A percentile compares a stretch with the other conserved stretches of the same genome.
Evolutionary conservation across 92 coral and sea anemone genomes (phyloP).

Genomic region (Anthopleura xanthogrammica): DNA sequence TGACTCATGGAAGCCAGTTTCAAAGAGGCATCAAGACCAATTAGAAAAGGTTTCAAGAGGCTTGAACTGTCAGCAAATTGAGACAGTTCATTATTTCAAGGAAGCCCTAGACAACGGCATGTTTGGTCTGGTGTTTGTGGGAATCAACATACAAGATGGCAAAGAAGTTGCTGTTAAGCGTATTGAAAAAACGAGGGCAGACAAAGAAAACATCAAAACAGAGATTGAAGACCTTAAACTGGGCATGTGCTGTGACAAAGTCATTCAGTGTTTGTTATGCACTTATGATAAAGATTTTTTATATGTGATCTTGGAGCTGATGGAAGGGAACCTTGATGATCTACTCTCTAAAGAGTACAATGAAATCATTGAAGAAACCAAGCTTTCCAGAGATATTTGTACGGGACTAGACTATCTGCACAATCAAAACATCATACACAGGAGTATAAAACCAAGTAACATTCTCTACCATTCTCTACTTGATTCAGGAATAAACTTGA

Average conservation of each 20-base stretch:
- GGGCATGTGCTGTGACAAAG: conserved; percentile 15
- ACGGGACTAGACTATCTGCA: neutral
- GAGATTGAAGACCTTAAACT: conserved; percentile 37
- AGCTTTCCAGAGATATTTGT: conserved; percentile 29
- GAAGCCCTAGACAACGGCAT: neutral
- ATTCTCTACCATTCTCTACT: neutral
- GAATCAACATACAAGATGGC: conserved; percentile 32
- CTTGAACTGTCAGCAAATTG: neutral
- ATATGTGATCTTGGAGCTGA: neutral
- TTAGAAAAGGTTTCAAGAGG: conserved; percentile 29
- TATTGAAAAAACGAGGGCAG: conserved; percentile 26
- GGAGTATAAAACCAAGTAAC: neutral
- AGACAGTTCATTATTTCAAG: conserved; percentile 18
- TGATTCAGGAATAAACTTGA: conserved; percentile 20
- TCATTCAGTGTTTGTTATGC: conserved; percentile 19
- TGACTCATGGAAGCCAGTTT: conserved; percentile 14
- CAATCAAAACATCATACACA: conserved; percentile 19
- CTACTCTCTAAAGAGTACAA: too few relatives aligned
- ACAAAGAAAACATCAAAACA: conserved; percentile 22
- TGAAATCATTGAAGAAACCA: too few relatives aligned
- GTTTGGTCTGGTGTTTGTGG: conserved; percentile 31
- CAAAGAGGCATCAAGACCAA: conserved; percentile 20
- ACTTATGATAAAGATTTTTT: neutral
- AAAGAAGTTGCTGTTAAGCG: conserved; percentile 51
- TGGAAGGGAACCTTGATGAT: conserved; percentile 47